Percentiles rank a stretch among this genome's conserved stretches.
Conservation (phyloP, 2,113 vertebrate species). For the Stigmatopora nigra region DNA sequence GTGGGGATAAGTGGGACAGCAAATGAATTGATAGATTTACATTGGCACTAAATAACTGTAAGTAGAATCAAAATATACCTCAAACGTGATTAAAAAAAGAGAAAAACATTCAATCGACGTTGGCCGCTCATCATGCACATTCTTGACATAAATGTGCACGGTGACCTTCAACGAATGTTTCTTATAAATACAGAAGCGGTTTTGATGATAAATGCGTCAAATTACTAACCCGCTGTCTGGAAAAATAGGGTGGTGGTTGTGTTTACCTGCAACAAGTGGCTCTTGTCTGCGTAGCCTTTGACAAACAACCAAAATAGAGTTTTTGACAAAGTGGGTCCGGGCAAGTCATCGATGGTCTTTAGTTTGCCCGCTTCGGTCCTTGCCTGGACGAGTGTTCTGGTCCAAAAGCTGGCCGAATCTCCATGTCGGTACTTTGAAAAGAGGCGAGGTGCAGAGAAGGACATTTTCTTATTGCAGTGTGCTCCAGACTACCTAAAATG, state of each 20-base stretch:
- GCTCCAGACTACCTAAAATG: background rate
- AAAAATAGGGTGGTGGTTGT: background rate
- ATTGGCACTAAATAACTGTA: no score
- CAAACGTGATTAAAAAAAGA: no score
- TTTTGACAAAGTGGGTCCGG: conserved; percentile 56
- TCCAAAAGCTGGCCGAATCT: accelerated
- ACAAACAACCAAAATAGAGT: conserved; percentile 66
- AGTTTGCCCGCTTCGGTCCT: conserved; percentile 8
- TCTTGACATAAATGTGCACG: background rate
- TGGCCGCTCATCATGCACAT: background rate
- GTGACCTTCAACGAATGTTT: background rate
- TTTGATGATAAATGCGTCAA: background rate
- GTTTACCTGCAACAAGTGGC: conserved; percentile 67
- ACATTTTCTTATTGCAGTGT: background rate
- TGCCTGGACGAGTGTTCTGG: conserved; percentile 20
- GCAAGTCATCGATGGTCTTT: conserved; percentile 63
- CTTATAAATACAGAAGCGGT: no score
- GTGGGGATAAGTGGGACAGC: no score
- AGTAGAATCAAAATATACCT: no score
- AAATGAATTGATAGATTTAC: no score
- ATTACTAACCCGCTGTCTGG: background rate
- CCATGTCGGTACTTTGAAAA: background rate
- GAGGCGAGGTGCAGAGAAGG: background rate
- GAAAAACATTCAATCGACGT: background rate
- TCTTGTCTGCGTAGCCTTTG: conserved; percentile 64